A percentile compares a stretch with the other conserved stretches of the same genome.
phyloP scores from a whole-genome alignment of 2,888 invertebrate species.

The Diadegma fenestrale region DNA sequence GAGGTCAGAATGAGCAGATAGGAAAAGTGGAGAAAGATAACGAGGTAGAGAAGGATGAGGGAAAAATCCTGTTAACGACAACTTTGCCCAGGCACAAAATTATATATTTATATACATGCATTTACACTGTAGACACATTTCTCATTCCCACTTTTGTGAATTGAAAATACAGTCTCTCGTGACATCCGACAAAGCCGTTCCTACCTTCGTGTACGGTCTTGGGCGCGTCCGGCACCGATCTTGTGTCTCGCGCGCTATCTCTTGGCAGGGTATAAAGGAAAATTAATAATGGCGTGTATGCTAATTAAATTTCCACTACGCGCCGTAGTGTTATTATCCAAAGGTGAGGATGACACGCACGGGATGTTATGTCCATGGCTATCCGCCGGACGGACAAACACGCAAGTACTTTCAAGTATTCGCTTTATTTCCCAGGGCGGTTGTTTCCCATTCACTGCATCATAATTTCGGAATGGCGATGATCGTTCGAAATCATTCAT shows the following conservation, averaged over 20 bases:
- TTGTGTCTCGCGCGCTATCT: slow-evolving; percentile 19
- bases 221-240: slow-evolving; percentile 63
- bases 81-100: not conserved
- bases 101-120: not conserved
- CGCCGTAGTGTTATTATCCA: slow-evolving; percentile 45
- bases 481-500: not conserved
- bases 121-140: slow-evolving; percentile 1
- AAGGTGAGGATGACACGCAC: slow-evolving; percentile 55
- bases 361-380: slow-evolving; percentile 24
- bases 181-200: slow-evolving; percentile 30
- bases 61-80: not conserved
- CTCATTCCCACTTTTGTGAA: slow-evolving; percentile 37
- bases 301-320: slow-evolving; percentile 65
- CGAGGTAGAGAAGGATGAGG: not conserved
- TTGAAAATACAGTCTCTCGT: slow-evolving; percentile 43
- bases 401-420: slow-evolving; percentile 7
- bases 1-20: not conserved
- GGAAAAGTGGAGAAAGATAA: not conserved
- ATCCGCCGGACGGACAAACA: not conserved
- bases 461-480: not conserved
- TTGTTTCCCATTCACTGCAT: not conserved
- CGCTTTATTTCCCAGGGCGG: not conserved
- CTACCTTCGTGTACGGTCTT: slow-evolving; percentile 15
- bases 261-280: slow-evolving; percentile 52
- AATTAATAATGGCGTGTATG: slow-evolving; percentile 66